Evolutionary conservation across 2,888 invertebrate species (phyloP), one percentile per base, ranked within the genome.

Genomic region (Tiliacea aurago): DNA sequence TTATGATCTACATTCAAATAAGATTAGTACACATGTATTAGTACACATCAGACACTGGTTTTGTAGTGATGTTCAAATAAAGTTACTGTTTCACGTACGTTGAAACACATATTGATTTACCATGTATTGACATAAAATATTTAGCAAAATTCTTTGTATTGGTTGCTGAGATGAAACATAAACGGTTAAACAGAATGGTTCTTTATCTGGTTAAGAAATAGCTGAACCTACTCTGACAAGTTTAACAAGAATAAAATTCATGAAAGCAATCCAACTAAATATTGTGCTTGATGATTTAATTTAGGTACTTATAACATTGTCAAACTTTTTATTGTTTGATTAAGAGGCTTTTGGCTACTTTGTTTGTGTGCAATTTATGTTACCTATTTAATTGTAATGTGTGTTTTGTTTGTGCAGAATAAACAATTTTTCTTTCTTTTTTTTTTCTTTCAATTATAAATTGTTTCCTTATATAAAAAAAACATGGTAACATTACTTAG

Each of bases 1-100:
- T 82, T 82, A 82, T 18, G 61, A 65, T 70, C 53, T 20, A 66
- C 28, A 70, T 70, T 63, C 78, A 82, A 82, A 79, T 70, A n/a
- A 70, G 47, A 63, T 77, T 11, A 66, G 53, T 70, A 82, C 70
- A 81, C 59, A 61, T 66, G 33, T 33, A 33, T 2, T n/a, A 28
- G 43, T 18, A 65, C 68, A 69, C 20, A 41, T 45, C n/a, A 47
- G 13, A 51, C 15, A 28, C 53, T 37, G 20, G 66, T 41, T 72
- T 61, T 77, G 49, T 62, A 45, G 41, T 47, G 18, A 20, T 59
- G 28, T 61, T 59, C 68, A 59, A 68, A 75, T n/a, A 67, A n/a
- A 43, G 5, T 66, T 59, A 66, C 33, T 70, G 65, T 79, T 70
- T 76, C 43, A 53, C 41, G 11, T 47, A 9, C 10, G 11, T 70